These are phyloP conservation scores for Anguilla japonica DNA, from an alignment of 2,113 vertebrate genomes.

Conservation along the genomic window DNA sequence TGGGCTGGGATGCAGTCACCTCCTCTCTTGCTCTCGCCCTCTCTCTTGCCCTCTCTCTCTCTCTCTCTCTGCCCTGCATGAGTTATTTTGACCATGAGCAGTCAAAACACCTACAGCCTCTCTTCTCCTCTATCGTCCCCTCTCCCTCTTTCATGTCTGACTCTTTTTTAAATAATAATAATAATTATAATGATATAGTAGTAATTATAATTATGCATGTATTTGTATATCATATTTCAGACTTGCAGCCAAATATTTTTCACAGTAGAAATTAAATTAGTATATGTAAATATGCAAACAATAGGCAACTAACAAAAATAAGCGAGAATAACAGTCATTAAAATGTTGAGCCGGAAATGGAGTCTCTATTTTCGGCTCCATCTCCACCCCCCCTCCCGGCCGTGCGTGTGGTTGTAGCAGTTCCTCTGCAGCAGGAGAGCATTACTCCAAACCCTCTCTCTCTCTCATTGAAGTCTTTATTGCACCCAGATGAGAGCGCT, in stretches of 20 bases:
- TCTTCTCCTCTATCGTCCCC: not conserved
- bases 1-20: not conserved
- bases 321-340: too few species aligned
- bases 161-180: not conserved
- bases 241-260: too few species aligned
- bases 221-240: too few species aligned
- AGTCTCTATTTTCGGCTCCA: too few species aligned
- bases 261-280: too few species aligned
- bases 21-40: not conserved
- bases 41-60: not conserved
- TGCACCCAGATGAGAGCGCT: not conserved
- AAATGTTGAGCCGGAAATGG: too few species aligned
- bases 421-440: not conserved
- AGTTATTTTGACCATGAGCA: not conserved
- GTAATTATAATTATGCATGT: too few species aligned
- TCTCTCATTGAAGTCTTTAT: not conserved
- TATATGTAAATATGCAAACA: too few species aligned
- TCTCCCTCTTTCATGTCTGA: not conserved
- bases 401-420: not conserved
- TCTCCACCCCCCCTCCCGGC: not conserved
- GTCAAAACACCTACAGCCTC: not conserved
- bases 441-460: not conserved
- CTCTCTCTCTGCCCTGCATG: not conserved
- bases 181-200: too few species aligned
- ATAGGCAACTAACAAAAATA: too few species aligned